phyloP scores from a whole-genome alignment of 2,888 invertebrate species.

The Aporophyla lueneburgensis region DNA sequence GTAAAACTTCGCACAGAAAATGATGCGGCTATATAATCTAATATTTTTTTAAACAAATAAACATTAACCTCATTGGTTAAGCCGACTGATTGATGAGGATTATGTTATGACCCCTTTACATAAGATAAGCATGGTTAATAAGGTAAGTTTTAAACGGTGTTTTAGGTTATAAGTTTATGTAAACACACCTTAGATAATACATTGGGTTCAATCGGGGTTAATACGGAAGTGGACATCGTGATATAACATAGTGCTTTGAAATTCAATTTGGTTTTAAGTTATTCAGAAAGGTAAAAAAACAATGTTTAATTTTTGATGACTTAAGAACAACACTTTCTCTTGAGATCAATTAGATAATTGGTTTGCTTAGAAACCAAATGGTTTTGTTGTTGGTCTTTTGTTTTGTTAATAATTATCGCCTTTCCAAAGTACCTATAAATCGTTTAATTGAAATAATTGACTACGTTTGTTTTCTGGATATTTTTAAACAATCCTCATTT shows the following conservation, averaged over 20 bases:
- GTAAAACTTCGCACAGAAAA: not conserved
- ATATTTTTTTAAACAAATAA: not conserved
- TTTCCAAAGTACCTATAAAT: conserved; percentile 23
- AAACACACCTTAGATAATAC: conserved; percentile 46
- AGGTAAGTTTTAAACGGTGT: conserved; percentile 19
- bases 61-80: not conserved
- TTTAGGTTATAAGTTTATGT: conserved; percentile 32
- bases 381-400: conserved; percentile 11
- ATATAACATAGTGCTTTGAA: conserved; percentile 37
- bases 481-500: not conserved
- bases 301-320: conserved; percentile 9
- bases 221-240: conserved; percentile 31
- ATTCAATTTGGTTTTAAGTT: conserved; percentile 19
- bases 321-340: conserved; percentile 27
- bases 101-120: conserved; percentile 40
- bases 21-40: not conserved
- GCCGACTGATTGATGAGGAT: conserved; percentile 26
- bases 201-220: conserved; percentile 36
- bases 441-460: conserved; percentile 16
- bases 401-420: not conserved
- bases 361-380: conserved; percentile 1
- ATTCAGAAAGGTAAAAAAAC: not conserved
- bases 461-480: not conserved
- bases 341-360: not conserved
- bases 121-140: conserved; percentile 25